Evolutionary conservation across 2,797 vertebrate species (phyloP).

Genomic region (Sardinella longiceps): DNA sequence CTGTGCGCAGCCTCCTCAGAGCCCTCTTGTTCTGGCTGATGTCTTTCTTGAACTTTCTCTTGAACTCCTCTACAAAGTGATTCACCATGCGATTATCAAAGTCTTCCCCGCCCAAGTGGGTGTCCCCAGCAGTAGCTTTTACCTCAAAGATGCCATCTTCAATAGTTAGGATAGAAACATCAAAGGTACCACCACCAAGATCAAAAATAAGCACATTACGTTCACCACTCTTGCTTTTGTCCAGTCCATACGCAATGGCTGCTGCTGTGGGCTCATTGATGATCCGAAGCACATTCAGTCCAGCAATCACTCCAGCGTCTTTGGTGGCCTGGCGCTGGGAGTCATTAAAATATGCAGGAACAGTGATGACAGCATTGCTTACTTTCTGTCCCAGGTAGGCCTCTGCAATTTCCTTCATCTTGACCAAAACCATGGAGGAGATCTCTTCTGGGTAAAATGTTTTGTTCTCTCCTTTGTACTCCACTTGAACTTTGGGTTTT

Average conservation of each 20-base stretch:
- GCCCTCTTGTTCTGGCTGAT: slow-evolving; percentile 48
- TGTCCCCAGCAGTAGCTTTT: slow-evolving; percentile 57
- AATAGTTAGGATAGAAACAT: slow-evolving; percentile 57
- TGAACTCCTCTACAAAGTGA: slow-evolving; percentile 49
- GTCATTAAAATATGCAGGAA: slow-evolving; percentile 85
- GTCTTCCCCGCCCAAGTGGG: slow-evolving; percentile 57
- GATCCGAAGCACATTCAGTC: slow-evolving; percentile 85
- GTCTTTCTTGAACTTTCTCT: slow-evolving; percentile 48
- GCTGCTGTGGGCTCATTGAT: slow-evolving; percentile 87
- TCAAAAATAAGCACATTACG: slow-evolving; percentile 81
- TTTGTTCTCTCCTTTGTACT: slow-evolving; percentile 54
- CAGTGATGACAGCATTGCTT: slow-evolving; percentile 82
- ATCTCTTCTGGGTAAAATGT: slow-evolving; percentile 59
- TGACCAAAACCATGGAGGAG: slow-evolving; percentile 60
- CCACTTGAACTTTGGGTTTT: slow-evolving; percentile 57
- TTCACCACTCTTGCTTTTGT: slow-evolving; percentile 78
- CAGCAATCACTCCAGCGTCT: slow-evolving; percentile 83
- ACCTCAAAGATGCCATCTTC: slow-evolving; percentile 59
- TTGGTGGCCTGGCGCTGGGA: slow-evolving; percentile 86
- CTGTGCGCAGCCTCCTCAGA: slow-evolving; percentile 42
- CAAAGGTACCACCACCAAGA: slow-evolving; percentile 57
- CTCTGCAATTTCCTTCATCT: slow-evolving; percentile 62
- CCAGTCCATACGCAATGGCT: slow-evolving; percentile 84
- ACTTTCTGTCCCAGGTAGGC: slow-evolving; percentile 56
- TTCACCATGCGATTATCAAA: slow-evolving; percentile 55